Percentiles rank a stretch among this genome's conserved stretches.
Conservation (phyloP, 2,113 vertebrate species). For the Rhinopomastus cyanomelas region DNA sequence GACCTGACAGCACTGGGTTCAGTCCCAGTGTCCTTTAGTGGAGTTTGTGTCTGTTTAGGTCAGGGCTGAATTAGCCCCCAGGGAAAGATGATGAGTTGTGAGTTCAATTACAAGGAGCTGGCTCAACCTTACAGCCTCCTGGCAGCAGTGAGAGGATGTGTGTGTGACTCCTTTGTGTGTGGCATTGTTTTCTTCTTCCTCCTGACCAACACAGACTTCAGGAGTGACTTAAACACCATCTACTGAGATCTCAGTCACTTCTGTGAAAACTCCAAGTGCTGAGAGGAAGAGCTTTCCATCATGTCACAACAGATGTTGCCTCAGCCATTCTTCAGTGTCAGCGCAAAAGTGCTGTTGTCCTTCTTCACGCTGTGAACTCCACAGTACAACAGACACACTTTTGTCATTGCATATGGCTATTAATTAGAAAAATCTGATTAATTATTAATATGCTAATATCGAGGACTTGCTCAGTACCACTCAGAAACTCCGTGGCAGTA, state of each 20-base stretch:
- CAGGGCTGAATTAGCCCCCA: neutral
- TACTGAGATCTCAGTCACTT: neutral
- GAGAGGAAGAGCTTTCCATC: neutral
- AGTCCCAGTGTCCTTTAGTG: constrained; percentile 12
- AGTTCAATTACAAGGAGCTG: neutral
- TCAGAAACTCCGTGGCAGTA: neutral
- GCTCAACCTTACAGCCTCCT: neutral
- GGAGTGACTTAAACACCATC: neutral
- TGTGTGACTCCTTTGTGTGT: neutral
- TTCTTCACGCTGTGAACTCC: neutral
- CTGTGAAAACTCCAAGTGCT: neutral
- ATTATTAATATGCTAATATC: neutral
- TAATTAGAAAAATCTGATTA: neutral
- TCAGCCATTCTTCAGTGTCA: neutral
- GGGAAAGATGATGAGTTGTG: constrained; percentile 17
- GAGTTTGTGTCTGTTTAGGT: constrained; percentile 29
- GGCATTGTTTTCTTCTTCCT: neutral
- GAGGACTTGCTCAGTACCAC: neutral
- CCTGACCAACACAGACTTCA: neutral
- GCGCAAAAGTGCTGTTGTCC: neutral
- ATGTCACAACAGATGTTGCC: neutral
- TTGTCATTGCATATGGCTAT: neutral
- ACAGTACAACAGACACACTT: neutral
- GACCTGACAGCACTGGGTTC: constrained; percentile 13
- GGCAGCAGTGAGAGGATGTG: neutral